These are phyloP conservation scores for Hystrix brachyura DNA, from an alignment of 2,113 vertebrate species.

Conservation along the genomic window DNA sequence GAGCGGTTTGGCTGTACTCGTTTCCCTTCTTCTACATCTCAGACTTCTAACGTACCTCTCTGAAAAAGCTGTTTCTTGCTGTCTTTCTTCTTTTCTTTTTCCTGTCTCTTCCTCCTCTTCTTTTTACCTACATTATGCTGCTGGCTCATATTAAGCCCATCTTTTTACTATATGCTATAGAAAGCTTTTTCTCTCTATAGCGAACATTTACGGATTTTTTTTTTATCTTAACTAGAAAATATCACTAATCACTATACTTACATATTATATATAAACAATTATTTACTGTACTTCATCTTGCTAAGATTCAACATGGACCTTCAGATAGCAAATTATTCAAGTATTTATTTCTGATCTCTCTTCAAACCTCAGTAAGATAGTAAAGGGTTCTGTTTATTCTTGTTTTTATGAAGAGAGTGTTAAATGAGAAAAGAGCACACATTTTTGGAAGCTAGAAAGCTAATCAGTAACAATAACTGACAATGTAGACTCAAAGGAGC, in stretches of 20 bases:
- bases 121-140: constrained; percentile 27
- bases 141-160: neutral
- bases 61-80: neutral
- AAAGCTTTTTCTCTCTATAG: constrained; percentile 38
- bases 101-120: neutral
- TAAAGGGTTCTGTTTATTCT: neutral
- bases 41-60: neutral
- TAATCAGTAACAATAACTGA: constrained; percentile 12
- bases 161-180: neutral
- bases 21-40: neutral
- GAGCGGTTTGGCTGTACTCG: neutral
- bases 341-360: neutral
- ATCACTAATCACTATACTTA: neutral
- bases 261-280: neutral
- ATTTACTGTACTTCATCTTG: neutral
- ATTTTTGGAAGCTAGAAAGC: constrained; percentile 45
- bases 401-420: constrained; percentile 1
- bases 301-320: constrained; percentile 25
- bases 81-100: neutral
- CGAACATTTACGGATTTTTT: neutral
- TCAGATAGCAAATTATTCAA: neutral
- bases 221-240: neutral
- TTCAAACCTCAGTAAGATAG: neutral
- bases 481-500: neutral
- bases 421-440: neutral